Conservation (phyloP, 2,888 invertebrate genomes). For the Agrotis ipsilon region DNA sequence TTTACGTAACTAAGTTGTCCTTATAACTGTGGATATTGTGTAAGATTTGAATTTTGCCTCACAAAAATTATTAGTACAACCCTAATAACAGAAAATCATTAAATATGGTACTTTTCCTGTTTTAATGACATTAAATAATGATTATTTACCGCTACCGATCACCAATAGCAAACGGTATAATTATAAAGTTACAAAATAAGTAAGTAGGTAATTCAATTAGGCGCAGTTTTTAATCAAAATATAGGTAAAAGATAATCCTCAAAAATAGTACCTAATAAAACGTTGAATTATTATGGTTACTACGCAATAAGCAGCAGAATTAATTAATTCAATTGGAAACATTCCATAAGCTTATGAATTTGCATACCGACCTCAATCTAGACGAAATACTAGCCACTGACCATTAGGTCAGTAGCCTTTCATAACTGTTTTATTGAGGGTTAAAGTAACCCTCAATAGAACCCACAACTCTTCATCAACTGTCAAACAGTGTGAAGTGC, state of each 20-base stretch:
- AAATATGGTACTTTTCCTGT: background rate
- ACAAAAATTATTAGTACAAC: background rate
- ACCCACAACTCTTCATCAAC: background rate
- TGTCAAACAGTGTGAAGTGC: conserved; percentile 3
- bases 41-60: conserved; percentile 2
- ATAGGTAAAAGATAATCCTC: background rate
- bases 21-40: background rate
- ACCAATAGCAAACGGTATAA: background rate
- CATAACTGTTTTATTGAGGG: background rate
- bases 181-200: too few species aligned
- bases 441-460: background rate
- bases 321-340: background rate
- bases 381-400: background rate
- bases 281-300: background rate
- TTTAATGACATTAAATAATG: background rate
- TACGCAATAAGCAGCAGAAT: background rate
- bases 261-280: background rate
- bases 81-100: background rate
- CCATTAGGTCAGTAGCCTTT: background rate
- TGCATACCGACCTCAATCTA: conserved; percentile 12
- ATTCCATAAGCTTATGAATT: background rate
- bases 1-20: background rate
- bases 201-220: conserved; percentile 13
- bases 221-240: background rate
- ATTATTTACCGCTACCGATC: background rate